Conservation (phyloP, 1,140 invertebrate genomes). For the Melitaea cinxia region DNA sequence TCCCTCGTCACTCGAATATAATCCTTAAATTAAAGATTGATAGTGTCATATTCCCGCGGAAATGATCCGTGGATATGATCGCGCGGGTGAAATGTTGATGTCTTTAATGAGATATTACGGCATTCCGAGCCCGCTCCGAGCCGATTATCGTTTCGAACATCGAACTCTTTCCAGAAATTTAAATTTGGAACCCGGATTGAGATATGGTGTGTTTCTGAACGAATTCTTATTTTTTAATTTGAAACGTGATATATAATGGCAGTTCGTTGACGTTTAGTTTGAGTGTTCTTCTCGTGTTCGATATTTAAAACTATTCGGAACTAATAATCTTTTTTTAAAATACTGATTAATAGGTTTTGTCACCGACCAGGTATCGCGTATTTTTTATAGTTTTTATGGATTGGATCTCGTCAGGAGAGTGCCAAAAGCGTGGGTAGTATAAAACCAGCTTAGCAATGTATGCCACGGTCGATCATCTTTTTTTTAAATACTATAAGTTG, state of each 20-base stretch:
- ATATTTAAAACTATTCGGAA: constrained; percentile 1
- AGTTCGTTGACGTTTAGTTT: constrained; percentile 53
- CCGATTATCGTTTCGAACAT: constrained; percentile 75
- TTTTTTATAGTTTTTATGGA: constrained; percentile 54
- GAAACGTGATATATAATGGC: constrained; percentile 52
- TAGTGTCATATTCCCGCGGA: constrained; percentile 51
- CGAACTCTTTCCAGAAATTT: constrained; percentile 79
- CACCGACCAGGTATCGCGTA: constrained; percentile 54
- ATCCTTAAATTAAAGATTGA: constrained; percentile 29
- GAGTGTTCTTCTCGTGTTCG: constrained; percentile 9
- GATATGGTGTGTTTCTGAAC: constrained; percentile 68
- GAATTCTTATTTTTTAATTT: constrained; percentile 52
- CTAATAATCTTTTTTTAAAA: not conserved
- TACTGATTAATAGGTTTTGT: constrained; percentile 4
- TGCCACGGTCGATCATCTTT: constrained; percentile 66
- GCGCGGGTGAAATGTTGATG: constrained; percentile 47
- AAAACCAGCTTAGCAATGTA: constrained; percentile 51
- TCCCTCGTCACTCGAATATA: constrained; percentile 31
- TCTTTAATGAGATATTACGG: constrained; percentile 78
- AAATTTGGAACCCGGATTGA: constrained; percentile 76
- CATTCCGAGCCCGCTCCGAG: constrained; percentile 63
- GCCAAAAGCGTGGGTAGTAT: constrained; percentile 65
- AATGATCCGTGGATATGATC: constrained; percentile 32
- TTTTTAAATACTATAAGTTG: constrained; percentile 51
- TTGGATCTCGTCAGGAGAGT: constrained; percentile 42